phyloP scores from a whole-genome alignment of 2,113 vertebrate genomes.

The Myrmophylax atrothorax region DNA sequence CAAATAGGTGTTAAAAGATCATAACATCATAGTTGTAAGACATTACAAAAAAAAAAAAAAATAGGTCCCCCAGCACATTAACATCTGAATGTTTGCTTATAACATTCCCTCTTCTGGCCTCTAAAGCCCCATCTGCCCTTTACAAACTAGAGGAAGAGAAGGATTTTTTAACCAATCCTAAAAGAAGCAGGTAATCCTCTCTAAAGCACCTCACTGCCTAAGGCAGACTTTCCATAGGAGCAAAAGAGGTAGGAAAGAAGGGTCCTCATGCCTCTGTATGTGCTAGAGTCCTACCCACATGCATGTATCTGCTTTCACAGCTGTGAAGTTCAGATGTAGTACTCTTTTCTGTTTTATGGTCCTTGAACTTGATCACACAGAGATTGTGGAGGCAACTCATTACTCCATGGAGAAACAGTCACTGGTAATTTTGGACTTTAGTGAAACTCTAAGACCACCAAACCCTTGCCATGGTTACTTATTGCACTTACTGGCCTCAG shows the following conservation, averaged over 20 bases:
- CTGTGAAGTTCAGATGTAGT: neutral
- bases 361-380: neutral
- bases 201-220: neutral
- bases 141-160: neutral
- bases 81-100: neutral
- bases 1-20: neutral
- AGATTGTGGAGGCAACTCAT: neutral
- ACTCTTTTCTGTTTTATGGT: neutral
- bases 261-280: neutral
- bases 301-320: neutral
- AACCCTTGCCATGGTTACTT: neutral
- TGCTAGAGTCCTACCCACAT: neutral
- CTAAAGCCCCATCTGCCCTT: neutral
- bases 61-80: neutral
- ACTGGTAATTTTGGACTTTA: neutral
- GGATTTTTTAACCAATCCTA: neutral
- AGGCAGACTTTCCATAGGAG: neutral
- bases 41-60: neutral
- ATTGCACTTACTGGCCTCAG: neutral
- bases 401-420: neutral
- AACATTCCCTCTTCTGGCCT: neutral
- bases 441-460: neutral
- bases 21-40: neutral
- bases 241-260: neutral
- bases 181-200: neutral